phyloP scores from a whole-genome alignment of 1,140 invertebrate species.

The Vanessa atalanta region DNA sequence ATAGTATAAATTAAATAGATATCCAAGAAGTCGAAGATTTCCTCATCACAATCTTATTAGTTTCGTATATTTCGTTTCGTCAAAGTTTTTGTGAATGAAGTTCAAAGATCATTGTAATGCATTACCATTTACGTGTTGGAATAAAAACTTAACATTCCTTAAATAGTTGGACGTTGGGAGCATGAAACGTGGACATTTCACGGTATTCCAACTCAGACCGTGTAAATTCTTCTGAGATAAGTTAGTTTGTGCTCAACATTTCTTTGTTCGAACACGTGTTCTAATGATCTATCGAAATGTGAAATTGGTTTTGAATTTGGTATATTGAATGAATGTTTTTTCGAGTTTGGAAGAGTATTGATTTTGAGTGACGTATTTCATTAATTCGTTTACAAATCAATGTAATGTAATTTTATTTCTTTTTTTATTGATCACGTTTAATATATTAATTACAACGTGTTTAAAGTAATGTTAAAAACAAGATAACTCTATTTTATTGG shows the following conservation, averaged over 20 bases:
- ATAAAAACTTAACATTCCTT: slow-evolving; percentile 50
- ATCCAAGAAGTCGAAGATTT: neutral
- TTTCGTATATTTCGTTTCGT: neutral
- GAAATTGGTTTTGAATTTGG: slow-evolving; percentile 8
- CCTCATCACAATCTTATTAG: neutral
- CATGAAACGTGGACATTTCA: slow-evolving; percentile 56
- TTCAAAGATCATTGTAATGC: slow-evolving; percentile 14
- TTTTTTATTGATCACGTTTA: no score
- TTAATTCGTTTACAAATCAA: no score
- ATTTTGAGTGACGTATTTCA: neutral
- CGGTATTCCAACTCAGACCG: slow-evolving; percentile 47
- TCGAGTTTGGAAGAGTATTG: neutral
- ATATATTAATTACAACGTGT: no score
- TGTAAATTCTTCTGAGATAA: slow-evolving; percentile 60
- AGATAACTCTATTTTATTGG: no score
- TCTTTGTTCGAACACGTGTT: slow-evolving; percentile 38
- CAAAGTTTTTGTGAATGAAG: neutral
- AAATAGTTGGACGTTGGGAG: slow-evolving; percentile 47
- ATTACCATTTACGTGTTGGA: slow-evolving; percentile 15
- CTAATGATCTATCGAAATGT: slow-evolving; percentile 23
- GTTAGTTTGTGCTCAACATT: slow-evolving; percentile 38
- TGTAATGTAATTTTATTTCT: no score
- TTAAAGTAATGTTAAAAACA: no score
- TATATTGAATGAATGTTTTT: neutral
- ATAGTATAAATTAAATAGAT: no score